Conservation (phyloP, 2,888 invertebrate genomes). For the Salticus scenicus region DNA sequence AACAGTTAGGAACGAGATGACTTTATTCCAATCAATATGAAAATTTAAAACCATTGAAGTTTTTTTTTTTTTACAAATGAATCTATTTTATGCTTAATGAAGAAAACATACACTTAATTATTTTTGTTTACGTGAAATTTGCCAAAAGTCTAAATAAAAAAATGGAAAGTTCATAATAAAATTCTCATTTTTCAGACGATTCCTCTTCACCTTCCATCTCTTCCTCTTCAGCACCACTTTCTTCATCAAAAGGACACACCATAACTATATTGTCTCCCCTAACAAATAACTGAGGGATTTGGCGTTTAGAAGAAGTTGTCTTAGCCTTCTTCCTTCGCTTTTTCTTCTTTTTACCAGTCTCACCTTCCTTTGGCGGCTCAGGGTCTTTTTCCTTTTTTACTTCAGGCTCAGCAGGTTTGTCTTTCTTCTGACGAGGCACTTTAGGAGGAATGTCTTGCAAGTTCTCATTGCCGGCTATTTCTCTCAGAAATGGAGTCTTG, state of each 20-base stretch:
- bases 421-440: constrained; percentile 6
- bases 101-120: too few species aligned
- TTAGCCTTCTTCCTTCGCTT: constrained; percentile 10
- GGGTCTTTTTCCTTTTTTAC: not conserved
- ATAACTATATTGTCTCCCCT: constrained; percentile 76
- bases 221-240: not conserved
- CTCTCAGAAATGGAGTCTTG: constrained; percentile 71
- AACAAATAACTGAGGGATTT: constrained; percentile 76
- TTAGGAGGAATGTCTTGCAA: not conserved
- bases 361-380: not conserved
- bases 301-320: constrained; percentile 72
- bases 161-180: too few species aligned
- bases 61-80: too few species aligned
- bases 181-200: too few species aligned
- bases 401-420: not conserved
- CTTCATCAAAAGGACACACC: constrained; percentile 66
- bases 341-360: not conserved
- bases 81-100: too few species aligned
- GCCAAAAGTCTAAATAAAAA: too few species aligned
- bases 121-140: too few species aligned
- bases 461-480: not conserved
- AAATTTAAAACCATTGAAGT: too few species aligned
- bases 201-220: not conserved
- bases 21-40: too few species aligned
- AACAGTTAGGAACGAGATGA: too few species aligned